phyloP scores from a whole-genome alignment of 2,888 invertebrate species.

The Agriopis aurantiaria region DNA sequence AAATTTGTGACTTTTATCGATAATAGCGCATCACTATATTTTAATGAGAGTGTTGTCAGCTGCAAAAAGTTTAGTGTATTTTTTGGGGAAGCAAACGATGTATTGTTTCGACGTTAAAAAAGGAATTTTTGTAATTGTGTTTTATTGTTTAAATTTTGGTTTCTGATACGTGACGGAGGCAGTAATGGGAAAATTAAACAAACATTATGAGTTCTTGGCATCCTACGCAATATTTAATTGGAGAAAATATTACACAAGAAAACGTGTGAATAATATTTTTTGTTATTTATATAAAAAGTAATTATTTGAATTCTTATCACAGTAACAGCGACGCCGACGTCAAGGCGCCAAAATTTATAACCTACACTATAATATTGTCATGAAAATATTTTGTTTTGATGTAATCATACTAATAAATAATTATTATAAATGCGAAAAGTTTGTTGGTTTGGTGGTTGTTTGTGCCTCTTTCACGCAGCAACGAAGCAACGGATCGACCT shows the following conservation, averaged over 20 bases:
- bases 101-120: conserved; percentile 22
- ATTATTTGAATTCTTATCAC: no score
- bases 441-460: no score
- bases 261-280: not conserved
- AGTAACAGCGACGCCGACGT: no score
- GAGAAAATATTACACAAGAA: not conserved
- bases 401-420: no score
- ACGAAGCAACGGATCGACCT: no score
- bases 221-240: not conserved
- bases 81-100: conserved; percentile 30
- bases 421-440: no score
- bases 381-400: no score
- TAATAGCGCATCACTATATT: conserved; percentile 50
- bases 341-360: no score
- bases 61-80: conserved; percentile 27
- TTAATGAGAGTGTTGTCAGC: conserved; percentile 47
- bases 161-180: conserved; percentile 17
- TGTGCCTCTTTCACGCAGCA: no score
- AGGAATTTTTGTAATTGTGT: conserved; percentile 11
- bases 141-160: conserved; percentile 4
- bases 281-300: no score
- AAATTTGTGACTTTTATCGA: conserved; percentile 45
- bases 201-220: conserved; percentile 4
- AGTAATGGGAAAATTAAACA: conserved; percentile 24
- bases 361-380: no score